Evolutionary conservation across 1,140 invertebrate genomes (phyloP), one percentile per base, ranked within the genome.

Genomic region (Teleogryllus occipitalis): DNA sequence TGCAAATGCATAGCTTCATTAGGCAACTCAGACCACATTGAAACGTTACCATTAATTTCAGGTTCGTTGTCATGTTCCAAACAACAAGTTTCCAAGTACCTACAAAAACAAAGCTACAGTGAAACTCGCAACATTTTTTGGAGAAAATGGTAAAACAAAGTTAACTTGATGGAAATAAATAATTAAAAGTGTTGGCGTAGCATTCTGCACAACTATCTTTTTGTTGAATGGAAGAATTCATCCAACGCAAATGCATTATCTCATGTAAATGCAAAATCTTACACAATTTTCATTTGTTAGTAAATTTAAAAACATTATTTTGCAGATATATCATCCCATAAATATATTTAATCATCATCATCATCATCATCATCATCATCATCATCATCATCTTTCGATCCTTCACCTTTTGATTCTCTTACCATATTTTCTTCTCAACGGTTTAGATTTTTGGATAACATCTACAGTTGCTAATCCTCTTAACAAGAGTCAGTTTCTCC

Each of bases 1-100:
- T 54, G 54, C 15, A 80, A 47, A 46, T 80, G 79, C 21, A 75
- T 54, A 22, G 75, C 39, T 27, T 80, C 79, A 54, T 54, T 27
- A 21, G 54, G 78, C 12, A 39, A 72, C 14, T 75, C 39, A 22
- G 74, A 72, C n/a, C 18, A 77, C 76, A 65, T 18, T 14, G 54
- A 7, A 65, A 10, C 18, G 7, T 65, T 65, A 3, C 54, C 54
- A 7, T 65, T 65, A 14, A 65, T 65, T 65, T 65, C 54, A 65
- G 54, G 10, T 65, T 14, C 10, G 18, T 14, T 14, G 18, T 65
- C 54, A 65, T 65, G 10, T 14, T 10, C 10, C 0, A 0, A 10
- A 65, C 18, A 3, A 10, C 10, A 10, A 65, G 54, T 65, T 65
- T 65, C 54, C 54, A 10, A 65, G 54, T 65, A 65, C 18, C 54